Evolutionary conservation across 2,797 vertebrate species (phyloP), one percentile per base, ranked within the genome.

Genomic region (Neostethus bicornis): DNA sequence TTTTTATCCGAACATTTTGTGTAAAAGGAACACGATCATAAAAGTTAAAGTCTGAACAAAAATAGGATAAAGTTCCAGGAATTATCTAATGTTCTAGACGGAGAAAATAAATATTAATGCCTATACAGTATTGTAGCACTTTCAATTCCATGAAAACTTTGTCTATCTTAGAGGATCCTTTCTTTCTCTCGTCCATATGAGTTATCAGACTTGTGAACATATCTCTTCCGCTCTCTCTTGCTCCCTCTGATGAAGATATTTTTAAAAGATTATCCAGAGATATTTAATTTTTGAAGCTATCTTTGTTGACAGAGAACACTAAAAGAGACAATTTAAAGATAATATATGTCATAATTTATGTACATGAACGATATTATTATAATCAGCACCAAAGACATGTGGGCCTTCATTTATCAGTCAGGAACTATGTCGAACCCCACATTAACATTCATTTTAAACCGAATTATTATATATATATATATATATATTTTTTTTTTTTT

Each of bases 71-170:
- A 29, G 51, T 61, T 63, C 49, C 48, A 51, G 51, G 29, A 26
- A 11, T 51, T 32, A 37, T 16, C 26, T 80, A 72, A 78, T 77
- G 71, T 66, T 83, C 32, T 39, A 51, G 56, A 39, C 43, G 37
- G 55, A 79, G 63, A 65, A 61, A 77, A 34, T 68, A 74, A 80
- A 67, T 47, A 63, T 45, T 23, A 49, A 75, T 73, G 70, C 77
- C 72, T 84, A 58, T 62, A 61, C 38, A 74, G 54, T 79, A 64
- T 83, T 66, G 67, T 80, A 86, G 83, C 77, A 79, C 79, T 88
- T 83, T 83, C 66, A 37, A 43, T 60, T 73, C 31, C 57, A 20
- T 77, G 50, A 76, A 54, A 61, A 52, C 20, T 55, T 49, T 71
- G 7, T 38, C 37, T 51, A 45, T 63, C 32, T 12, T 26, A 17